phyloP scores from a whole-genome alignment of 1,140 invertebrate genomes.

The Lordiphosa clarofinis region DNA sequence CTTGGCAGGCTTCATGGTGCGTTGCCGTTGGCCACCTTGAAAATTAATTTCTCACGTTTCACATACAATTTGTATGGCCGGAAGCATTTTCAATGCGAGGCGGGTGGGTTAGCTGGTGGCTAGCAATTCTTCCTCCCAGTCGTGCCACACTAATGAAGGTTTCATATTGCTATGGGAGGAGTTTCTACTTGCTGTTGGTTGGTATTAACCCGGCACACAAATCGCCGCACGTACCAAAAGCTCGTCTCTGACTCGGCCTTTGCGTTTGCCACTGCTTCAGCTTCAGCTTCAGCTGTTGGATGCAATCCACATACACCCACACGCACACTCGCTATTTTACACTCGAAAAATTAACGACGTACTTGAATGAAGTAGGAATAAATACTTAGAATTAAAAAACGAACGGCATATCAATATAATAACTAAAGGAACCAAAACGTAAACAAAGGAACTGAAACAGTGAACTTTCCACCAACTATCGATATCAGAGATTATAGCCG shows the following conservation, averaged over 20 bases:
- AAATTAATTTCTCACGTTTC: constrained; percentile 72
- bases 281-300: constrained; percentile 20
- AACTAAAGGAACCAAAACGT: no score
- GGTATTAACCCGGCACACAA: constrained; percentile 30
- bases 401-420: no score
- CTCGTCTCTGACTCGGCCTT: constrained; percentile 35
- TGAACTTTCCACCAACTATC: no score
- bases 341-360: neutral
- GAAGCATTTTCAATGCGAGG: constrained; percentile 55
- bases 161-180: constrained; percentile 50
- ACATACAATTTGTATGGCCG: constrained; percentile 65
- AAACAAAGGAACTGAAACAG: no score
- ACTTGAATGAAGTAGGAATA: no score
- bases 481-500: no score
- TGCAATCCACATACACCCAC: constrained; percentile 26
- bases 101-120: neutral
- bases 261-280: constrained; percentile 6
- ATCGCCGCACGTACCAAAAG: constrained; percentile 61
- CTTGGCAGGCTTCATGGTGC: neutral
- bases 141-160: constrained; percentile 56
- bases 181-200: constrained; percentile 17
- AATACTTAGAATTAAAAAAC: no score
- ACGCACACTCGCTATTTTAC: neutral
- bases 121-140: constrained; percentile 5
- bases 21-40: constrained; percentile 37